Conservation (phyloP, 2,888 invertebrate species). For the Caenorhabditis sp. region DNA sequence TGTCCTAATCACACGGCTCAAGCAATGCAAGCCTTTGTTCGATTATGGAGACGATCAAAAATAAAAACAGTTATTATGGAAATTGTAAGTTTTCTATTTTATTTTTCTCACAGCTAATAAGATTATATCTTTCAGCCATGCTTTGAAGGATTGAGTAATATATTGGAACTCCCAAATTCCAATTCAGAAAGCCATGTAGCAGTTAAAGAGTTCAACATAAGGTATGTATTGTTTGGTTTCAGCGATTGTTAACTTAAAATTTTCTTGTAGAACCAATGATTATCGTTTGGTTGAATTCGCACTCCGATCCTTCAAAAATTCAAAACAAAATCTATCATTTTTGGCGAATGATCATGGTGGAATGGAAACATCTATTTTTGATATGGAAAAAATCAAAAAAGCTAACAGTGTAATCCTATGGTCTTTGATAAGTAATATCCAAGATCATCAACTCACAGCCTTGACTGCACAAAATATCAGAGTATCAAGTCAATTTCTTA, state of each 20-base stretch:
- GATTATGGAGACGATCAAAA: slow-evolving; percentile 29
- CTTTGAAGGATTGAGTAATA: slow-evolving; percentile 33
- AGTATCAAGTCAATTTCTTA: slow-evolving; percentile 25
- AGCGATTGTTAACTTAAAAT: no score
- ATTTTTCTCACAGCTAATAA: background rate
- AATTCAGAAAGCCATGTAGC: slow-evolving; percentile 11
- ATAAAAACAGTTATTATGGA: slow-evolving; percentile 30
- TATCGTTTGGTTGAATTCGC: slow-evolving; percentile 24
- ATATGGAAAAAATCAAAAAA: slow-evolving; percentile 20
- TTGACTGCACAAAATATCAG: slow-evolving; percentile 30
- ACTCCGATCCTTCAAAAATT: slow-evolving; percentile 13
- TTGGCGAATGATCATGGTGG: slow-evolving; percentile 11
- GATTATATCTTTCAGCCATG: slow-evolving; percentile 34
- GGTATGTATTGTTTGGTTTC: no score
- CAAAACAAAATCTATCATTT: slow-evolving; percentile 4
- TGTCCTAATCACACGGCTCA: slow-evolving; percentile 34
- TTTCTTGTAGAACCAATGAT: slow-evolving; percentile 33
- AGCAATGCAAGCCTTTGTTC: slow-evolving; percentile 26
- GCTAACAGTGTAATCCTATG: slow-evolving; percentile 35
- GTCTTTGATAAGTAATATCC: slow-evolving; percentile 33
- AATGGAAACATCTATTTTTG: slow-evolving; percentile 30
- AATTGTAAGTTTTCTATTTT: slow-evolving; percentile 27
- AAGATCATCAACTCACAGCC: slow-evolving; percentile 20
- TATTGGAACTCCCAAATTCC: slow-evolving; percentile 25
- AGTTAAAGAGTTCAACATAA: slow-evolving; percentile 24